These are phyloP conservation scores for Caenorhabditis becei DNA, from an alignment of 2,888 invertebrate species.

Conservation along the genomic window DNA sequence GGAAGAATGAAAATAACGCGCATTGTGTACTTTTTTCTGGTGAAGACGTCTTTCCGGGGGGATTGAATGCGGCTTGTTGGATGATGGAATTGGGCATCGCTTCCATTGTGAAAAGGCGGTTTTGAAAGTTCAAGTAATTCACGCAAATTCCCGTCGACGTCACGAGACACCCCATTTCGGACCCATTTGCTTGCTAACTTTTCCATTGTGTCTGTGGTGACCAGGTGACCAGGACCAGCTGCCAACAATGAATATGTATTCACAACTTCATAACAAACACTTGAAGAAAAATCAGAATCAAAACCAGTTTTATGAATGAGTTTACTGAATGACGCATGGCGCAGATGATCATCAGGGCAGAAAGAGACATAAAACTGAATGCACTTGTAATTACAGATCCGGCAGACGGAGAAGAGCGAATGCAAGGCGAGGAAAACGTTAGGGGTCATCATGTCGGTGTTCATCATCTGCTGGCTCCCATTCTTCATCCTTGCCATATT, in stretches of 20 bases:
- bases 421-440: constrained; percentile 98
- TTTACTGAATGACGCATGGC: background rate
- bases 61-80: constrained; percentile 6
- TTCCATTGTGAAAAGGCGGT: constrained; percentile 25
- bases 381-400: constrained; percentile 55
- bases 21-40: constrained; percentile 18
- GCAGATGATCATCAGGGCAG: constrained; percentile 30
- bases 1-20: constrained; percentile 11
- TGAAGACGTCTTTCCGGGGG: constrained; percentile 9
- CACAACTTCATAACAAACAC: constrained; percentile 27
- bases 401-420: constrained; percentile 84
- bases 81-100: constrained; percentile 21
- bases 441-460: constrained; percentile 93
- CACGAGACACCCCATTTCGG: constrained; percentile 26
- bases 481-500: constrained; percentile 96
- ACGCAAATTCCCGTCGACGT: constrained; percentile 22
- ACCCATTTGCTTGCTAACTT: constrained; percentile 3
- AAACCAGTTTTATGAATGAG: background rate
- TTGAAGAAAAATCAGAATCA: constrained; percentile 4
- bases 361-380: constrained; percentile 7
- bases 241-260: background rate
- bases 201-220: constrained; percentile 7
- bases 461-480: constrained; percentile 97
- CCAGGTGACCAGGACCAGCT: background rate
- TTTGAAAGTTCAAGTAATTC: constrained; percentile 53